Percentiles rank a stretch among this genome's conserved stretches.
Evolutionary conservation across 2,113 vertebrate species (phyloP).

Genomic region (Sigmodon hispidus): DNA sequence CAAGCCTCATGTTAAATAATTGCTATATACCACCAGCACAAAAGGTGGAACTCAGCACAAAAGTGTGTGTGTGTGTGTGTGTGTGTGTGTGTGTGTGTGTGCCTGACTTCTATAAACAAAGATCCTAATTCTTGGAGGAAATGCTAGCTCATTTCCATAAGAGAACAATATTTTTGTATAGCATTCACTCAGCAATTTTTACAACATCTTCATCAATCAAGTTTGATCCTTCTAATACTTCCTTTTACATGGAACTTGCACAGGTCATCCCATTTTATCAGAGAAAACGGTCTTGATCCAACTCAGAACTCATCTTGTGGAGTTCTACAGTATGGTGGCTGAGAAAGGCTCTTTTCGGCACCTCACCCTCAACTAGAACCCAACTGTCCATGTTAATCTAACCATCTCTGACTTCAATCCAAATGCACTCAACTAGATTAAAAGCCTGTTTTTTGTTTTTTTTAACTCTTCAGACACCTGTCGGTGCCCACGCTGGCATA

Average conservation of each 20-base stretch:
- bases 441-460: not conserved
- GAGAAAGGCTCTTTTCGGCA: not conserved
- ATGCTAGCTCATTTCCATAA: not conserved
- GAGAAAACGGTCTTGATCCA: not conserved
- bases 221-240: not conserved
- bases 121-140: not conserved
- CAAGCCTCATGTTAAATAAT: not conserved
- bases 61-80: not conserved
- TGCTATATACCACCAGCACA: not conserved
- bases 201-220: not conserved
- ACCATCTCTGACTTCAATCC: not conserved
- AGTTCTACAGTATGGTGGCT: not conserved
- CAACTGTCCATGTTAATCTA: not conserved
- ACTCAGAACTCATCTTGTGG: not conserved
- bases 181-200: not conserved
- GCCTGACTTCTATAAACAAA: not conserved
- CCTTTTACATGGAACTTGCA: not conserved
- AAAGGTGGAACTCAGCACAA: not conserved
- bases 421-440: not conserved
- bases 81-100: not conserved
- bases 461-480: not conserved
- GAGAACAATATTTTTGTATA: not conserved
- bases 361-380: not conserved
- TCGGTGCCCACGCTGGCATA: slow-evolving; percentile 30
- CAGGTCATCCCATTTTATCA: not conserved